Evolutionary conservation across 1,140 invertebrate species (phyloP).

Genomic region (Copidosoma floridanum): DNA sequence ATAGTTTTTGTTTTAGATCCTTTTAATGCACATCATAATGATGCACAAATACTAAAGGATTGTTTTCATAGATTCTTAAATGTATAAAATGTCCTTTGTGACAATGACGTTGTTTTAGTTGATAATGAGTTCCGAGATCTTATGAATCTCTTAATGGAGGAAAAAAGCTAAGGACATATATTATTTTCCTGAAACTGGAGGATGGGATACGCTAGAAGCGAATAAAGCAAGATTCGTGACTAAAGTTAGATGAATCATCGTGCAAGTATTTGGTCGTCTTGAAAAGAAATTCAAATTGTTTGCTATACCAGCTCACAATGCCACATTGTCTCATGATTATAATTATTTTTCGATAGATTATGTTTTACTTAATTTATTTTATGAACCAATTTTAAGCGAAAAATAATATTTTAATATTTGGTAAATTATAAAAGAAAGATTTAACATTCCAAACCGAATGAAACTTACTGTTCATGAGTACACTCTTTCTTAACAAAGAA

Average conservation of each 20-base stretch:
- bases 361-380: neutral
- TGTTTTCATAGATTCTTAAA: neutral
- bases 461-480: neutral
- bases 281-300: conserved; percentile 1
- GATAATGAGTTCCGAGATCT: neutral
- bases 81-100: neutral
- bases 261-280: conserved; percentile 8
- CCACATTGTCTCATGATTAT: neutral
- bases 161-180: neutral
- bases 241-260: conserved; percentile 6
- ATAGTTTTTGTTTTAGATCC: conserved; percentile 6
- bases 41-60: neutral
- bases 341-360: neutral
- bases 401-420: neutral
- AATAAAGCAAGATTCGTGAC: conserved; percentile 12
- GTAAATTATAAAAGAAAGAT: neutral
- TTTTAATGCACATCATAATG: conserved; percentile 7
- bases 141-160: neutral
- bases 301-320: conserved; percentile 2
- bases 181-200: neutral
- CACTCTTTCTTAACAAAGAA: neutral
- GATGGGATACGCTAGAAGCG: conserved; percentile 1
- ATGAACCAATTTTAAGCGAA: neutral
- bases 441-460: too few relatives aligned
- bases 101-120: conserved; percentile 1